Evolutionary conservation across 2,888 invertebrate species (phyloP).

Genomic region (Polymixis flavicincta): DNA sequence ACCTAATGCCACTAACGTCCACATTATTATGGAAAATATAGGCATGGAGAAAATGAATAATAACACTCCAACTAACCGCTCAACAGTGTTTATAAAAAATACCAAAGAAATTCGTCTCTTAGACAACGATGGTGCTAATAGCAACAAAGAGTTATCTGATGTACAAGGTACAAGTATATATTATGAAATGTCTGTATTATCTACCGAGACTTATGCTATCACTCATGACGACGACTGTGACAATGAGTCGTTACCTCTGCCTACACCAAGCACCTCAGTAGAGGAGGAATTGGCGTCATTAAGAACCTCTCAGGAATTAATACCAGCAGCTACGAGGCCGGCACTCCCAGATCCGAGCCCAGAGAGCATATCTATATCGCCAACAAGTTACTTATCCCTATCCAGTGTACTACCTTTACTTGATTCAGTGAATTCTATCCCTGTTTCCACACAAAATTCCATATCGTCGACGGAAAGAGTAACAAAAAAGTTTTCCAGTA

Average conservation of each 20-base stretch:
- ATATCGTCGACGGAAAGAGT: conserved; percentile 77
- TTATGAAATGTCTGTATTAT: conserved; percentile 88
- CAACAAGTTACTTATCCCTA: conserved; percentile 71
- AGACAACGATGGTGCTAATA: conserved; percentile 85
- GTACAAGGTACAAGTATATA: conserved; percentile 89
- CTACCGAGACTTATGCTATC: conserved; percentile 86
- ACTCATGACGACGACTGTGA: conserved; percentile 86
- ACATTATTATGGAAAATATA: conserved; percentile 79
- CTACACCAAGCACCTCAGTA: conserved; percentile 78
- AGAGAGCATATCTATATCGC: conserved; percentile 71
- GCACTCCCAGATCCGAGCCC: conserved; percentile 67
- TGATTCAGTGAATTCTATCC: conserved; percentile 68
- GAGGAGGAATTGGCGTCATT: conserved; percentile 78
- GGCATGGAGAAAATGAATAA: conserved; percentile 86
- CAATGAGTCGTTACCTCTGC: conserved; percentile 77
- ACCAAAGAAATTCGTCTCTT: conserved; percentile 88
- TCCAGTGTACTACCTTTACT: conserved; percentile 74
- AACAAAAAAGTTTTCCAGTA: conserved; percentile 75
- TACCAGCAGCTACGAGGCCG: conserved; percentile 66
- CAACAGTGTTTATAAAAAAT: conserved; percentile 88
- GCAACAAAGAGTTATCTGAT: conserved; percentile 85
- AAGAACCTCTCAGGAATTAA: conserved; percentile 73
- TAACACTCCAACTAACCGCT: conserved; percentile 86
- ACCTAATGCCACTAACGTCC: conserved; percentile 77
- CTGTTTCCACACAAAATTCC: conserved; percentile 79